Percentiles rank a stretch among this genome's conserved stretches.
Evolutionary conservation across 2,888 invertebrate genomes (phyloP).

Genomic region (Campoletis raptor): DNA sequence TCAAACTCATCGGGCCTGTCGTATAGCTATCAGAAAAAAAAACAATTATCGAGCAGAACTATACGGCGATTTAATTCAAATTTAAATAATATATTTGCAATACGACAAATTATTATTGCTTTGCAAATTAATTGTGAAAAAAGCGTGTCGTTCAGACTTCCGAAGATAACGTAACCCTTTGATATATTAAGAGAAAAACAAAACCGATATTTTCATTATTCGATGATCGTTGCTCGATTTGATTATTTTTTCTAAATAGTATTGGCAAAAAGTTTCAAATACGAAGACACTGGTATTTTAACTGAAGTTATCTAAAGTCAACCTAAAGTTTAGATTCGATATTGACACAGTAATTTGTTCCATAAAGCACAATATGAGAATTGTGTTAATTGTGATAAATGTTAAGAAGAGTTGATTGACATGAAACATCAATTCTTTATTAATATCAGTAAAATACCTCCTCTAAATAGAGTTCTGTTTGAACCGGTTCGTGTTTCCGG

Average conservation of each 20-base stretch:
- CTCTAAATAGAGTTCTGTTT: constrained; percentile 96
- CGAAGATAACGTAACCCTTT: too few relatives aligned
- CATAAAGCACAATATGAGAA: too few relatives aligned
- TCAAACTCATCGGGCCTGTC: constrained; percentile 92
- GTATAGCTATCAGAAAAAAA: constrained; percentile 85
- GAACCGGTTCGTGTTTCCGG: constrained; percentile 93
- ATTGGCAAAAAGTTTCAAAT: too few relatives aligned
- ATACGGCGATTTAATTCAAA: neutral
- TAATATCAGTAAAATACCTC: constrained; percentile 86
- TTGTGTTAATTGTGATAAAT: neutral
- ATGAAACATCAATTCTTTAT: neutral
- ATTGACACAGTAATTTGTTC: neutral
- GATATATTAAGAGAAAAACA: too few relatives aligned
- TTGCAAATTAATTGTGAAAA: too few relatives aligned
- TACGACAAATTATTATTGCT: too few relatives aligned
- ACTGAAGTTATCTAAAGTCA: too few relatives aligned
- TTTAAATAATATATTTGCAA: neutral
- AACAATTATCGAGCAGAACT: neutral
- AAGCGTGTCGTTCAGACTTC: too few relatives aligned
- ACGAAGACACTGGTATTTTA: too few relatives aligned
- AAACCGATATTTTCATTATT: too few relatives aligned
- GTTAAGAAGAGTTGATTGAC: neutral
- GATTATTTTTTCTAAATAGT: neutral
- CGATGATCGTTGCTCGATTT: too few relatives aligned
- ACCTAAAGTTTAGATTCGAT: neutral